phyloP scores from a whole-genome alignment of 1,140 invertebrate species.

The Halyomorpha halys region DNA sequence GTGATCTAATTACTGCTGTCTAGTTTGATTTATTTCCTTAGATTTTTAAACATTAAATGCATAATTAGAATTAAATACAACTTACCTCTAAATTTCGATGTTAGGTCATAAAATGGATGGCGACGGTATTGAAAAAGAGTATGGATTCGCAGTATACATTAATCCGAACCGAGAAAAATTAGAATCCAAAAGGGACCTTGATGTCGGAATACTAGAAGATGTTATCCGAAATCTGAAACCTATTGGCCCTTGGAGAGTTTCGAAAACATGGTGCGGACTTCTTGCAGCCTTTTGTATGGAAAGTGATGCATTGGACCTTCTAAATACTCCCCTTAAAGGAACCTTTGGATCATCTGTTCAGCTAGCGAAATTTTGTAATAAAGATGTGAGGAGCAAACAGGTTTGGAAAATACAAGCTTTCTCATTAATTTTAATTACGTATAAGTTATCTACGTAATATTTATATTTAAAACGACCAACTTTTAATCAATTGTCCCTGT shows the following conservation, averaged over 20 bases:
- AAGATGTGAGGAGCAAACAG: conserved; percentile 36
- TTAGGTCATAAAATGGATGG: conserved; percentile 23
- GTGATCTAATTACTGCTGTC: too few relatives aligned
- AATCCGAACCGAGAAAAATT: conserved; percentile 20
- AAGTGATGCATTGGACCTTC: conserved; percentile 37
- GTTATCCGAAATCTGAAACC: conserved; percentile 35
- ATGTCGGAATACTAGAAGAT: conserved; percentile 35
- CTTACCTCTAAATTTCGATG: too few relatives aligned
- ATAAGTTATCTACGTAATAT: too few relatives aligned
- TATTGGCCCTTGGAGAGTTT: conserved; percentile 35
- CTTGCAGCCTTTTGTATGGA: conserved; percentile 37
- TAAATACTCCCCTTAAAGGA: conserved; percentile 35
- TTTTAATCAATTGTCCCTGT: too few relatives aligned
- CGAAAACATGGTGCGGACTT: conserved; percentile 38
- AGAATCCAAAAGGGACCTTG: conserved; percentile 28
- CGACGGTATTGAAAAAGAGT: conserved; percentile 24
- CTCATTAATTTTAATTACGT: not conserved
- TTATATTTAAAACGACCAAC: too few relatives aligned
- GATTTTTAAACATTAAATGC: too few relatives aligned
- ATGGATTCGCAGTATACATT: conserved; percentile 23
- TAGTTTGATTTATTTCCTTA: too few relatives aligned
- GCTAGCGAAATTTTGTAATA: conserved; percentile 39
- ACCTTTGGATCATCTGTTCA: conserved; percentile 38
- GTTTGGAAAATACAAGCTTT: conserved; percentile 1
- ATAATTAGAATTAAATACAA: too few relatives aligned